phyloP scores from a whole-genome alignment of 2,888 invertebrate genomes.

The Amphipoea lucens region DNA sequence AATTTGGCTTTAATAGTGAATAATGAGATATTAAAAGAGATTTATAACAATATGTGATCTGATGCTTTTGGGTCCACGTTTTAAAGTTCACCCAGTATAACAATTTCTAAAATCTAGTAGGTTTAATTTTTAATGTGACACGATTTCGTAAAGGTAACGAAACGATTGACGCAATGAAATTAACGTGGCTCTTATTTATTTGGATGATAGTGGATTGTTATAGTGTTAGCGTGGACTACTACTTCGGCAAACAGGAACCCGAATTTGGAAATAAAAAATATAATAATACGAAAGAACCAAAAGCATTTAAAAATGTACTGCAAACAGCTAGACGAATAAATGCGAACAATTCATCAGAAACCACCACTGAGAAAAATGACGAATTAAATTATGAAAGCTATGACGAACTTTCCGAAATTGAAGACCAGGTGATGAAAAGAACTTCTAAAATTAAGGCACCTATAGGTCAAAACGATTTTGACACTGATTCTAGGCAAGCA shows the following conservation, averaged over 20 bases:
- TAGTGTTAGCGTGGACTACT: slow-evolving; percentile 73
- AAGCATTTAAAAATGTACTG: slow-evolving; percentile 12
- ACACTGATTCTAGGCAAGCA: slow-evolving; percentile 10
- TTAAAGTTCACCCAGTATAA: not conserved
- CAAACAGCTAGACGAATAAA: slow-evolving; percentile 28
- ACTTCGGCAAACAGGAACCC: slow-evolving; percentile 51
- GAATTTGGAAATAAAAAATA: slow-evolving; percentile 23
- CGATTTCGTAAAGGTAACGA: not conserved
- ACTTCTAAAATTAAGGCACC: slow-evolving; percentile 10
- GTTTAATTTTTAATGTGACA: slow-evolving; percentile 7
- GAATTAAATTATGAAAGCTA: slow-evolving; percentile 55
- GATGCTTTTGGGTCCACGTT: not conserved
- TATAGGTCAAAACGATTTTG: slow-evolving; percentile 18
- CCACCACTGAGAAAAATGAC: not conserved
- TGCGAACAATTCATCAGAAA: slow-evolving; percentile 1
- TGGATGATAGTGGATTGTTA: slow-evolving; percentile 54
- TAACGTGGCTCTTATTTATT: slow-evolving; percentile 29
- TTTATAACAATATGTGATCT: too few relatives aligned
- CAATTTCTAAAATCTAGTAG: slow-evolving; percentile 33
- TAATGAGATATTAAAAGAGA: not conserved
- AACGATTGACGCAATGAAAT: slow-evolving; percentile 36
- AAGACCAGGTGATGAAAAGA: slow-evolving; percentile 51
- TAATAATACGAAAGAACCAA: slow-evolving; percentile 8
- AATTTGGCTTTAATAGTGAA: not conserved
- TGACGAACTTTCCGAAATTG: slow-evolving; percentile 47